These are phyloP conservation scores for Spilosoma lubricipeda DNA, from an alignment of 2,888 invertebrate species.

Conservation along the genomic window DNA sequence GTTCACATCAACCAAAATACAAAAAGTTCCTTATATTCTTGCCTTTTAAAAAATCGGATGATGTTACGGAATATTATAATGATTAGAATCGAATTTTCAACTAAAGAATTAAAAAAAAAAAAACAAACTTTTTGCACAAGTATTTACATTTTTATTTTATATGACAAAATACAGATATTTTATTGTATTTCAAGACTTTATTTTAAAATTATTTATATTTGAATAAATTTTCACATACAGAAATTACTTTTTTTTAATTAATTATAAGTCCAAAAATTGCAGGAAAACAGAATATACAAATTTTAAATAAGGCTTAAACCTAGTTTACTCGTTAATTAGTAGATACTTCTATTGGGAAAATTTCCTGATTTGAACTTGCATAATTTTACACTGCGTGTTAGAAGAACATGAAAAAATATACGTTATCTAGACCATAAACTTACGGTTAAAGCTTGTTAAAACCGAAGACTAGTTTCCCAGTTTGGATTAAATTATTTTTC, in stretches of 20 bases:
- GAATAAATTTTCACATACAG: not conserved
- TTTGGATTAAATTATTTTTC: conserved; percentile 54
- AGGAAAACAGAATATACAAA: not conserved
- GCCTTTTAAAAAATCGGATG: not conserved
- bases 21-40: no score
- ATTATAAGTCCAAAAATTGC: not conserved
- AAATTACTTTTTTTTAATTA: not conserved
- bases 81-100: not conserved
- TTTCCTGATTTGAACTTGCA: not conserved
- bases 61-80: not conserved
- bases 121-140: no score
- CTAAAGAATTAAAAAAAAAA: no score
- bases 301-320: no score
- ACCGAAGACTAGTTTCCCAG: conserved; percentile 25
- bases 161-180: not conserved
- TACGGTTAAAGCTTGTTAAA: conserved; percentile 19
- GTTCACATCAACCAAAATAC: not conserved
- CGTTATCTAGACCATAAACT: not conserved
- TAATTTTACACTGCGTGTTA: not conserved
- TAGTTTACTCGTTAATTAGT: not conserved
- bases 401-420: not conserved
- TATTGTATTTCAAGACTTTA: not conserved
- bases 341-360: not conserved
- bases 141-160: not conserved
- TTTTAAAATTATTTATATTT: not conserved